phyloP scores from a whole-genome alignment of 2,888 invertebrate species.

The Nephrocerus scutellatus region DNA sequence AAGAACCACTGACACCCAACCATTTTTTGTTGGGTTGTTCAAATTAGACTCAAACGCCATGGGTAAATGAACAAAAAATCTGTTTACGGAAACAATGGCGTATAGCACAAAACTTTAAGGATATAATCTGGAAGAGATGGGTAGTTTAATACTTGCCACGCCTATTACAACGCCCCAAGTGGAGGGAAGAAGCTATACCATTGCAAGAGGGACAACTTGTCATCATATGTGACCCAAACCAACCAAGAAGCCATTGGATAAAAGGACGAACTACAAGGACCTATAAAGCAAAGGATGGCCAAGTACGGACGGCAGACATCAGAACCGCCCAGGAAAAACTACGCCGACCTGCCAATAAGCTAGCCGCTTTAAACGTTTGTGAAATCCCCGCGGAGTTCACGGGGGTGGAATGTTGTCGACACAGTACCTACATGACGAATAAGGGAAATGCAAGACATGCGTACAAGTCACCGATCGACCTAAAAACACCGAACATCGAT shows the following conservation, averaged over 20 bases:
- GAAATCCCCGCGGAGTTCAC: conserved; percentile 4
- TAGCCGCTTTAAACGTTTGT: conserved; percentile 46
- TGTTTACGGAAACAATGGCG: conserved; percentile 4
- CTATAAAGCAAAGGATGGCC: conserved; percentile 23
- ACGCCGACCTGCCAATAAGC: conserved; percentile 20
- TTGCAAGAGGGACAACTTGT: conserved; percentile 14
- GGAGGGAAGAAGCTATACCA: conserved; percentile 2
- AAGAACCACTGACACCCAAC: conserved; percentile 17
- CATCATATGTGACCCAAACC: conserved; percentile 18
- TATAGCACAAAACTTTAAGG: conserved; percentile 3
- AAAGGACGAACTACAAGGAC: conserved; percentile 8
- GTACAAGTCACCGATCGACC: too few species aligned
- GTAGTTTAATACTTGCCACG: conserved; percentile 7
- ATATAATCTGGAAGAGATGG: conserved; percentile 11
- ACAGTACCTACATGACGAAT: too few species aligned
- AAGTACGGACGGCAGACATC: conserved; percentile 23
- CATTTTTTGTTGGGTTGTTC: conserved; percentile 14
- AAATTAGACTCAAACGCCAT: conserved; percentile 15
- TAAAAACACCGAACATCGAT: too few species aligned
- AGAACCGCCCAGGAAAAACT: conserved; percentile 20
- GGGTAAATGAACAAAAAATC: background rate
- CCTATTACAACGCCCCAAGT: conserved; percentile 8
- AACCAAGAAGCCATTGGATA: conserved; percentile 20
- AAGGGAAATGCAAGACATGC: too few species aligned
- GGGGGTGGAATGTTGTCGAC: conserved; percentile 13